A percentile compares a stretch with the other conserved stretches of the same genome.
Evolutionary conservation across 2,797 vertebrate species (phyloP).

Genomic region (Pelochelys cantorii): DNA sequence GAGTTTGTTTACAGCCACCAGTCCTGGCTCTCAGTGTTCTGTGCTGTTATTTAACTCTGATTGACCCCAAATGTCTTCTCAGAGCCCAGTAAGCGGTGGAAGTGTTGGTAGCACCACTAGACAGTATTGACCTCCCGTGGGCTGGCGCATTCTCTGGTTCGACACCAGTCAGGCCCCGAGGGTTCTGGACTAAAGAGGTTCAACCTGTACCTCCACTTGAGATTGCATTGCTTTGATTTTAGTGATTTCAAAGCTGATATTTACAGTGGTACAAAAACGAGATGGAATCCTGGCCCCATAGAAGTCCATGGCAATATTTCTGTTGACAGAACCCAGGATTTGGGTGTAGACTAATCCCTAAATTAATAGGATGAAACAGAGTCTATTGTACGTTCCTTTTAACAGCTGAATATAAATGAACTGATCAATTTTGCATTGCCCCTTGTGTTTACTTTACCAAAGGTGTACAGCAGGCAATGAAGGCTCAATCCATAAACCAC

Average conservation of each 20-base stretch:
- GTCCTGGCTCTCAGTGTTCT: no score
- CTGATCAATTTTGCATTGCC: slow-evolving; percentile 9
- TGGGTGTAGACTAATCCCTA: slow-evolving; percentile 31
- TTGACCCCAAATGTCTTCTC: no score
- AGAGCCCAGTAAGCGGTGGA: no score
- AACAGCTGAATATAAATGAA: neutral
- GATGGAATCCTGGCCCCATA: slow-evolving; percentile 41
- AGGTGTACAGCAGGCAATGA: slow-evolving; percentile 47
- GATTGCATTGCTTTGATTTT: slow-evolving; percentile 63
- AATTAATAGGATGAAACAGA: slow-evolving; percentile 52
- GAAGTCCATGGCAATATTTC: slow-evolving; percentile 29
- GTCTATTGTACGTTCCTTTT: neutral
- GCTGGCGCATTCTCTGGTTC: no score
- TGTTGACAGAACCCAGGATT: neutral
- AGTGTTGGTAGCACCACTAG: no score
- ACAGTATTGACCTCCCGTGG: no score
- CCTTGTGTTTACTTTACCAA: slow-evolving; percentile 21
- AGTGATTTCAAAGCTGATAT: slow-evolving; percentile 35
- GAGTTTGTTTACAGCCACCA: no score
- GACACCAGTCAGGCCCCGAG: no score
- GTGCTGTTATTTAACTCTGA: no score
- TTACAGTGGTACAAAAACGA: slow-evolving; percentile 30
- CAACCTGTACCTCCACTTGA: neutral
- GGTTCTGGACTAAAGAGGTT: no score
- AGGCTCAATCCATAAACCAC: slow-evolving; percentile 29